These are phyloP conservation scores for Nephila pilipes DNA, from an alignment of 1,140 invertebrate species.

Conservation along the genomic window DNA sequence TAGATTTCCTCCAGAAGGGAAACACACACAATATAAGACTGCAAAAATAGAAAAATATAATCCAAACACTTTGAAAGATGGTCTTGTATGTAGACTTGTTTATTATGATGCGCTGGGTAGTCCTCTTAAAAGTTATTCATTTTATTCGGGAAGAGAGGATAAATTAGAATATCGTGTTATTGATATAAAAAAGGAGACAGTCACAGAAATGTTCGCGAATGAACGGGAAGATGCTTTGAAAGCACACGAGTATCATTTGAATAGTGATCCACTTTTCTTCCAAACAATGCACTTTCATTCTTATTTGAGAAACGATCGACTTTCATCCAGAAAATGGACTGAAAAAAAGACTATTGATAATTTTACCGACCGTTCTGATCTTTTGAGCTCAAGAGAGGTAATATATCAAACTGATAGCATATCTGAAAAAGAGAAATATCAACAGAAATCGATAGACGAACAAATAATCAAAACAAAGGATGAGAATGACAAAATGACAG, in stretches of 20 bases:
- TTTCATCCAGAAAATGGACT: conserved; percentile 39
- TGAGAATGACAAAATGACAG: neutral
- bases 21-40: conserved; percentile 26
- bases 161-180: conserved; percentile 14
- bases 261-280: neutral
- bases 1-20: conserved; percentile 18
- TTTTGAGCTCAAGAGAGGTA: conserved; percentile 18
- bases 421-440: neutral
- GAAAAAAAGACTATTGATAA: neutral
- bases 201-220: conserved; percentile 31
- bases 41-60: conserved; percentile 56
- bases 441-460: neutral
- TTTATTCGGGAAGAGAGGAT: conserved; percentile 44
- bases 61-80: conserved; percentile 2
- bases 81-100: conserved; percentile 18
- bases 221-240: conserved; percentile 66
- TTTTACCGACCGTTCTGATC: conserved; percentile 31
- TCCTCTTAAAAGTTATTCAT: neutral
- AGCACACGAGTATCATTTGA: conserved; percentile 19
- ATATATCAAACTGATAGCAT: neutral
- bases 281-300: conserved; percentile 58
- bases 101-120: conserved; percentile 1
- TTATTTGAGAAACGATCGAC: conserved; percentile 21
- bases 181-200: neutral
- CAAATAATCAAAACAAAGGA: neutral